These are phyloP conservation scores for Nephrotoma guestfalica DNA, from an alignment of 2,888 invertebrate genomes.

Conservation along the genomic window DNA sequence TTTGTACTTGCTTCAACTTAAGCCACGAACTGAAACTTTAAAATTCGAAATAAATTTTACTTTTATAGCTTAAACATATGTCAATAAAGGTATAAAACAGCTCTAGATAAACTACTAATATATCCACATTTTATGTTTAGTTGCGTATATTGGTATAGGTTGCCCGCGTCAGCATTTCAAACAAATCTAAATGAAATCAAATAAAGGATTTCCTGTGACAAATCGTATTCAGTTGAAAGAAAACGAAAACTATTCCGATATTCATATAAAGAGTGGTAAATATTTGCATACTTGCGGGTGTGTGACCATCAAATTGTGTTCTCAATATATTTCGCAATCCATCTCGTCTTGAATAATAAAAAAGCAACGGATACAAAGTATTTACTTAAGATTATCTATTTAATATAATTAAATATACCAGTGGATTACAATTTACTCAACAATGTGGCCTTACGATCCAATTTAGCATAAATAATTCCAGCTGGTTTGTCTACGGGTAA, in stretches of 20 bases:
- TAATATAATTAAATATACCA: not conserved
- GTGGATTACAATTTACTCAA: conserved; percentile 21
- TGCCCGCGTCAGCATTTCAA: not conserved
- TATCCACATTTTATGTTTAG: not conserved
- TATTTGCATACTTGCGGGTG: not conserved
- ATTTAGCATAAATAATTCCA: conserved; percentile 58
- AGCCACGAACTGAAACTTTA: not conserved
- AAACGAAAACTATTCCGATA: not conserved
- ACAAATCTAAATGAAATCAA: not conserved
- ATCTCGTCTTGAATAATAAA: not conserved
- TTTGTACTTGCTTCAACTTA: not conserved
- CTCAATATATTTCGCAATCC: not conserved
- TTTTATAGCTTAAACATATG: not conserved
- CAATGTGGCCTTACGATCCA: conserved; percentile 37
- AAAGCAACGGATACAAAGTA: not conserved
- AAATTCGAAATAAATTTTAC: not conserved
- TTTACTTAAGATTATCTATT: not conserved
- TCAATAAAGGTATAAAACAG: not conserved
- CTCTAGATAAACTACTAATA: not conserved
- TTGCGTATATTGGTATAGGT: not conserved
- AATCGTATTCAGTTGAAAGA: not conserved
- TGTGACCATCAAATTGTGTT: not conserved
- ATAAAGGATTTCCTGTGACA: not conserved
- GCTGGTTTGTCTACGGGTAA: conserved; percentile 65
- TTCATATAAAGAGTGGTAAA: not conserved